phyloP scores from a whole-genome alignment of 2,797 vertebrate genomes.

The Steatocranus sp. region DNA sequence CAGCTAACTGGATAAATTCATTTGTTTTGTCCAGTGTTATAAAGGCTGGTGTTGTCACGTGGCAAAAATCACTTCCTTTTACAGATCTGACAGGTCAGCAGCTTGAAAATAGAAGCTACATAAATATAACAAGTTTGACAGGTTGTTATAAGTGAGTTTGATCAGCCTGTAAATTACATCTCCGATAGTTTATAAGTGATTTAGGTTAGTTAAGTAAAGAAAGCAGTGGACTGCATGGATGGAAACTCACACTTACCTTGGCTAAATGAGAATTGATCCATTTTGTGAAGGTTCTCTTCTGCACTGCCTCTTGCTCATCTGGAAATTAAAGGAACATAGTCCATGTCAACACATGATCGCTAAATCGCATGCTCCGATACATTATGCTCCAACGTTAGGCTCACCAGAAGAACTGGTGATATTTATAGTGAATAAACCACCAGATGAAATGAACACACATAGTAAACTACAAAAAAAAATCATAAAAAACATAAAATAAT shows the following conservation, averaged over 20 bases:
- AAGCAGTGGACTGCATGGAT: background rate
- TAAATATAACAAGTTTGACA: background rate
- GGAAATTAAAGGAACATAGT: conserved; percentile 40
- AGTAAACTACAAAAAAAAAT: background rate
- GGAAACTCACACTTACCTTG: conserved; percentile 78
- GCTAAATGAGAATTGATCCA: conserved; percentile 98
- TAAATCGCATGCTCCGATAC: background rate
- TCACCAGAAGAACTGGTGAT: background rate
- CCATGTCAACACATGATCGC: background rate
- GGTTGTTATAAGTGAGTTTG: background rate
- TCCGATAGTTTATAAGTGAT: background rate
- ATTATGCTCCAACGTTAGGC: background rate
- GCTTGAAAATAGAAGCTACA: background rate
- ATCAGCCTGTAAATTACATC: background rate
- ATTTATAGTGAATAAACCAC: background rate
- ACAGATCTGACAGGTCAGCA: conserved; percentile 14
- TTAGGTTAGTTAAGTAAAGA: background rate
- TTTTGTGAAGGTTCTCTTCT: conserved; percentile 98
- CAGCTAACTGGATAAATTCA: background rate
- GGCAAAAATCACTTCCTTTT: conserved; percentile 20
- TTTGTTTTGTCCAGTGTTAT: background rate
- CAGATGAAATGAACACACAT: background rate
- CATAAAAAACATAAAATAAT: conserved; percentile 1
- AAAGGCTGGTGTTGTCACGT: background rate
- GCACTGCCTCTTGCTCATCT: conserved; percentile 97